Base-by-base conservation (phyloP, 1,140 invertebrate species). In the Odontomachus brunneus region DNA sequence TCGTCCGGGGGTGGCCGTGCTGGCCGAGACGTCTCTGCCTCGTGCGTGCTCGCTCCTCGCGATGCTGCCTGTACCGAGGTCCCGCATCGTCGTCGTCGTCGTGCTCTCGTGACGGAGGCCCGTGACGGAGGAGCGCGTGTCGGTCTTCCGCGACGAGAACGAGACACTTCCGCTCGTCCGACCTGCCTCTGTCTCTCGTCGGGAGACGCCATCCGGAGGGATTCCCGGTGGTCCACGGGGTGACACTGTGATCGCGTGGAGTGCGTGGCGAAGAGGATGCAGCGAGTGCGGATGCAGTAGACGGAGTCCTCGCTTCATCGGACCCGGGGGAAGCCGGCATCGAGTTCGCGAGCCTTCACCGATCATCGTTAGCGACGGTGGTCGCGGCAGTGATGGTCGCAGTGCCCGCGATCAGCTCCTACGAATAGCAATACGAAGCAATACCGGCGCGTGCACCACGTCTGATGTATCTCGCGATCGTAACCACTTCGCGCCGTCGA, bases 1-100 rank as follows among this genome's bases (percentile, higher is more conserved):
- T 92, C 91, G 91, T 85, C 87, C 88, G 87, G 85, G 85, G 87
- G 88, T 80, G 83, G 38, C 84, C 65, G 86, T 76, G 86, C 67
- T 49, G 71, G 73, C 63, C 51, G 57, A 69, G 57, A 71, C 60
- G 72, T 59, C 63, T 84, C 69, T 76, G 65, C 84, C 87, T 88
- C 89, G 84, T 86, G 86, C 80, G 80, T 87, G 29, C n/a, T n/a
- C n/a, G 82, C 49, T 85, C n/a, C 38, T 44, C 84, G 86, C 66
- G 83, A 84, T 87, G 86, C 85, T 85, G 82, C 63, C 33, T 19
- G 66, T 57, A 67, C 73, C 53, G 66, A 49, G 55, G 33, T 62
- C 38, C 55, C 60, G 29, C 63, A 59, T 11, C 38, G 49, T 19
- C 55, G 65, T 11, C 38, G 49, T 19, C 55, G 19, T 57, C 51